phyloP scores from a whole-genome alignment of 2,888 invertebrate species.

The Volucella zonaria region DNA sequence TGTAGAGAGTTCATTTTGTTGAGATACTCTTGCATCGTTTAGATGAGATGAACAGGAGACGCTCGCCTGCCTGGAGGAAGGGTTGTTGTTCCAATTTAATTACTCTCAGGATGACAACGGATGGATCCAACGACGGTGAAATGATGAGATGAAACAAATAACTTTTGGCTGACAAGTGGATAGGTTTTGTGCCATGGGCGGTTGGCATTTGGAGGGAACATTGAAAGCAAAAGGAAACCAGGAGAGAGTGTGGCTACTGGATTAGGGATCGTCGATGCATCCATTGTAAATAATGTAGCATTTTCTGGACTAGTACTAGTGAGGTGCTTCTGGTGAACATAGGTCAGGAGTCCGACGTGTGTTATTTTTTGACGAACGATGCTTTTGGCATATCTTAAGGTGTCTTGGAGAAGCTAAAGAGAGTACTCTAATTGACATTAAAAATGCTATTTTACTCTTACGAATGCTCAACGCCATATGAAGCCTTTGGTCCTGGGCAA shows the following conservation, averaged over 20 bases:
- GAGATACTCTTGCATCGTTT: neutral
- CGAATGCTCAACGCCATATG: too few relatives aligned
- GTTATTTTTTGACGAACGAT: too few relatives aligned
- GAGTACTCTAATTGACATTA: too few relatives aligned
- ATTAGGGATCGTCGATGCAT: constrained; percentile 21
- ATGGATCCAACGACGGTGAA: constrained; percentile 44
- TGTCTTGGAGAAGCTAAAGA: too few relatives aligned
- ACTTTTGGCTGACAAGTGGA: constrained; percentile 41
- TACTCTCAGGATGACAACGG: constrained; percentile 56
- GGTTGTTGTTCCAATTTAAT: constrained; percentile 63
- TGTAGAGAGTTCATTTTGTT: constrained; percentile 8
- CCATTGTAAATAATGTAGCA: too few relatives aligned
- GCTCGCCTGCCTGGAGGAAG: constrained; percentile 27
- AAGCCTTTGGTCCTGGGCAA: too few relatives aligned
- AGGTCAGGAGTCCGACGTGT: too few relatives aligned
- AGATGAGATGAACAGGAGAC: neutral
- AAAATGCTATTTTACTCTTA: too few relatives aligned
- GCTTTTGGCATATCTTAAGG: too few relatives aligned
- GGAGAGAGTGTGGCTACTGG: constrained; percentile 5
- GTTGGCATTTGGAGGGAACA: constrained; percentile 24
- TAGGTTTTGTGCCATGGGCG: constrained; percentile 25
- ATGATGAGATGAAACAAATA: constrained; percentile 57
- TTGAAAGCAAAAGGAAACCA: neutral
- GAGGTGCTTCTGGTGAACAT: too few relatives aligned
- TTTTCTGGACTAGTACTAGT: too few relatives aligned